Evolutionary conservation across 2,888 invertebrate species (phyloP).

Genomic region (Cantharis lateralis): DNA sequence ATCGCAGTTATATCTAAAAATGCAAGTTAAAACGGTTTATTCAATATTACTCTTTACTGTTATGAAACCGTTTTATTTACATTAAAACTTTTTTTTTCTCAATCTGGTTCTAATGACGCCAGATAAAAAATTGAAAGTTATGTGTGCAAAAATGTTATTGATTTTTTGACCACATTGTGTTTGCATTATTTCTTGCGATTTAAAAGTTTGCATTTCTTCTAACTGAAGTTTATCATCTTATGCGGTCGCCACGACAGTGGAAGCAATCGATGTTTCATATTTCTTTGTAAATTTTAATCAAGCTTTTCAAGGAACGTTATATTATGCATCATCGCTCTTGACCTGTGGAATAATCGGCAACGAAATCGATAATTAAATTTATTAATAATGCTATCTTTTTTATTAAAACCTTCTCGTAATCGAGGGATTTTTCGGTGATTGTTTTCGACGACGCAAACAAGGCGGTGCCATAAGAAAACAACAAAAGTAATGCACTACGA

Average conservation of each 20-base stretch:
- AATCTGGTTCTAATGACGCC: background rate
- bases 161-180: background rate
- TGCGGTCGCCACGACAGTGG: background rate
- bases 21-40: background rate
- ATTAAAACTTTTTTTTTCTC: background rate
- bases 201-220: background rate
- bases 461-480: constrained; percentile 12
- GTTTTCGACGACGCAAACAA: background rate
- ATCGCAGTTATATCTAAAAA: background rate
- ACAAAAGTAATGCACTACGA: constrained; percentile 21
- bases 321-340: background rate
- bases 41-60: background rate
- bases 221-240: background rate
- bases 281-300: background rate
- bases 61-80: background rate
- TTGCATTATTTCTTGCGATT: background rate
- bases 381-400: background rate
- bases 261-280: background rate
- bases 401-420: background rate
- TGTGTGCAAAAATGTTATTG: background rate
- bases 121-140: background rate
- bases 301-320: background rate
- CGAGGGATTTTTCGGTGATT: background rate
- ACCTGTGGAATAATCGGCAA: background rate
- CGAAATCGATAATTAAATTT: background rate